Evolutionary conservation across 1,140 invertebrate genomes (phyloP), one percentile per base, ranked within the genome.

Genomic region (Ooceraea biroi): DNA sequence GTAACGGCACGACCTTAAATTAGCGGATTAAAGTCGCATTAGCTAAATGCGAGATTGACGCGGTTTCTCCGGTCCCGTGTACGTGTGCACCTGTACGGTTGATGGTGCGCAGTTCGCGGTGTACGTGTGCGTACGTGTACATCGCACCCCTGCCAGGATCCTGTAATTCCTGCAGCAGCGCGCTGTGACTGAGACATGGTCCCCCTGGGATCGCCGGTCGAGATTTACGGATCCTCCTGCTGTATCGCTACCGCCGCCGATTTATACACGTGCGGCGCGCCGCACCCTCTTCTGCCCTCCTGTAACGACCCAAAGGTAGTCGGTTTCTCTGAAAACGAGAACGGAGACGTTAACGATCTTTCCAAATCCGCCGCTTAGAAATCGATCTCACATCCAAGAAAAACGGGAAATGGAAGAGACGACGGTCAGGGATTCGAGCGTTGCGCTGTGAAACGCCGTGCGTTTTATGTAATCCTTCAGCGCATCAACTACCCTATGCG

Each of bases 111-210:
- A n/a, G n/a, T n/a, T n/a, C 63, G 30, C 22, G 30, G 44, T 60
- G 19, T 41, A 48, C 52, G 85, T 69, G 41, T 77, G 46, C 52
- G 19, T 60, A 50, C 52, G 71, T 61, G 30, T 77, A 30, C 60
- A 48, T 74, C 12, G 36, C 36, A n/a, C 22, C 57, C 36, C 22
- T 78, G 36, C 22, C 36, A 71, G 80, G 58, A 80, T 60, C 76
- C 89, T 91, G 92, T 93, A 93, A 93, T 91, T 92, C 68, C 65
- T 44, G 89, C 88, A 89, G 87, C 85, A 90, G 87, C 76, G 88
- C 71, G 76, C 86, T 93, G 93, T 93, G 91, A 94, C 93, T 93
- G 93, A 93, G 92, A 91, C 93, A 93, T 93, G 87, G 92, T 90
- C 85, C 93, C 89, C 92, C 58, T 66, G 92, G 89, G 93, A 91